Percentiles rank a stretch among this genome's conserved stretches.
These are phyloP conservation scores for Tyrannus savana DNA, from an alignment of 2,113 vertebrate species.

Conservation along the genomic window DNA sequence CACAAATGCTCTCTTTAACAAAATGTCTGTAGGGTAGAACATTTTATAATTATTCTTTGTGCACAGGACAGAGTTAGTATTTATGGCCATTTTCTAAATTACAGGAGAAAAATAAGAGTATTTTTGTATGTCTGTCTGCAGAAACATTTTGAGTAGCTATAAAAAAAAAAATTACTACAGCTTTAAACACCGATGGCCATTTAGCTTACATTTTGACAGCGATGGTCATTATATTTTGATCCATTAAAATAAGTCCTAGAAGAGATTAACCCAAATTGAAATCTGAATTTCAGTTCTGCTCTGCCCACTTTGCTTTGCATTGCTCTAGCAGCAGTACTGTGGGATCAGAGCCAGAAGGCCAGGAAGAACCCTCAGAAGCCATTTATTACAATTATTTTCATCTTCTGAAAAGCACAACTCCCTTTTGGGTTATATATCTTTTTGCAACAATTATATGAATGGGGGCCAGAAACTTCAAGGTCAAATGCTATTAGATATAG, in stretches of 20 bases:
- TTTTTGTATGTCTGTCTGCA: not conserved
- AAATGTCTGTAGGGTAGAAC: not conserved
- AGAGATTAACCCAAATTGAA: not conserved
- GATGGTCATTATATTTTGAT: not conserved
- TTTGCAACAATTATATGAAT: not conserved
- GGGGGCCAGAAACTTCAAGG: not conserved
- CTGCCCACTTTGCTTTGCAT: not conserved
- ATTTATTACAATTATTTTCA: slow-evolving; percentile 14
- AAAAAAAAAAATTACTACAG: not conserved
- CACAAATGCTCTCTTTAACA: not conserved
- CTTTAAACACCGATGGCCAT: not conserved
- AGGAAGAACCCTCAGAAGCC: not conserved
- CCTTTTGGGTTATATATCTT: not conserved
- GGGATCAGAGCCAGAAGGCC: not conserved
- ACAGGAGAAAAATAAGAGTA: not conserved
- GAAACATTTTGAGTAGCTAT: not conserved
- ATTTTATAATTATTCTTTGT: not conserved
- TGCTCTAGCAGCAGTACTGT: not conserved
- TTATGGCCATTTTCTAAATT: not conserved
- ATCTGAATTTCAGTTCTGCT: not conserved
- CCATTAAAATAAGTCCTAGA: not conserved
- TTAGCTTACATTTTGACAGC: not conserved
- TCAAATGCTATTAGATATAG: not conserved
- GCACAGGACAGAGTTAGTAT: not conserved
- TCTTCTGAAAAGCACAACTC: slow-evolving; percentile 1